These are phyloP conservation scores for Drosophila bipectinata DNA, from an alignment of 1,140 invertebrate genomes.

Conservation along the genomic window DNA sequence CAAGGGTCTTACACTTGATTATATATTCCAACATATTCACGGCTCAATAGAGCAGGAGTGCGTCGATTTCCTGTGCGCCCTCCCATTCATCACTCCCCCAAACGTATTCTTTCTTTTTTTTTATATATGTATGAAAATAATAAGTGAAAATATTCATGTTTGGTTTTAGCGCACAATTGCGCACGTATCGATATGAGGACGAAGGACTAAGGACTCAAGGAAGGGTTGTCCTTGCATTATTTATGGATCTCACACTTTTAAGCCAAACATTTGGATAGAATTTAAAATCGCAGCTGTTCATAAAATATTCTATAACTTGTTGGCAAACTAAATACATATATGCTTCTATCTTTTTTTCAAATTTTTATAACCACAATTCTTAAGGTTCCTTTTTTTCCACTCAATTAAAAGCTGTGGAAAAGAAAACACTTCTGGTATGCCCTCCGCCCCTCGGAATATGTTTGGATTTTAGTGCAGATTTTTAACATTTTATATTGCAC, in stretches of 20 bases:
- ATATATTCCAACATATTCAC: conserved; percentile 82
- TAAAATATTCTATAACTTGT: conserved; percentile 22
- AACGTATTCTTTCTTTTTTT: conserved; percentile 1
- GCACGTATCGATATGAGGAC: conserved; percentile 40
- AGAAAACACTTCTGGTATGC: conserved; percentile 34
- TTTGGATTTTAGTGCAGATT: conserved; percentile 76
- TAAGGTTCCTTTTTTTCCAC: conserved; percentile 10
- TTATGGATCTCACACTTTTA: conserved; percentile 45
- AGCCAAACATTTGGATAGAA: conserved; percentile 13
- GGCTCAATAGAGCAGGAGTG: conserved; percentile 69
- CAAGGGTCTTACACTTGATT: conserved; percentile 71
- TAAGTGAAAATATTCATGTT: conserved; percentile 81
- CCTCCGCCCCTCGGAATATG: conserved; percentile 5
- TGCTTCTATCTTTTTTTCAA: not conserved
- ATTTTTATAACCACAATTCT: not conserved
- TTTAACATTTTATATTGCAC: conserved; percentile 84
- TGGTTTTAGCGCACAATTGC: conserved; percentile 76
- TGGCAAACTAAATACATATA: conserved; percentile 2
- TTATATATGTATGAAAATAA: conserved; percentile 70
- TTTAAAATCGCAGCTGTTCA: conserved; percentile 41
- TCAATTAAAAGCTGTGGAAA: conserved; percentile 51
- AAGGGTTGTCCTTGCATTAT: conserved; percentile 41
- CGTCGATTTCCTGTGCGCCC: conserved; percentile 52
- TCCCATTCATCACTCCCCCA: not conserved
- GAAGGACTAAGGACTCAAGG: not conserved